Evolutionary conservation across 2,113 vertebrate genomes (phyloP), one percentile per base, ranked within the genome.

Genomic region (Anser cygnoides): DNA sequence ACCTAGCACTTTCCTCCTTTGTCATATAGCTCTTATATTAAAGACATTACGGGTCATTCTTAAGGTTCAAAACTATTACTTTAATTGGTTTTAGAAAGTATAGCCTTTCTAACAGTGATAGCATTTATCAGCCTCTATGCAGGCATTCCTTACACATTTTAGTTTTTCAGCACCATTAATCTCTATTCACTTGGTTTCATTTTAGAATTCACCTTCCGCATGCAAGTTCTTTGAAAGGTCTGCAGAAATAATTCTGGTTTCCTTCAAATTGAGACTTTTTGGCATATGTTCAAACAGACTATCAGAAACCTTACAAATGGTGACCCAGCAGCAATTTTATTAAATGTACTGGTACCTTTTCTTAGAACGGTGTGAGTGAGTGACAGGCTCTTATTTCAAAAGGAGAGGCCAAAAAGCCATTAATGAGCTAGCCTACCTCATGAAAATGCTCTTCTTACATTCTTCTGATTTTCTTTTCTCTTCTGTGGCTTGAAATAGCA

Each of bases 41-140:
- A 81, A 87, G 52, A 29, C 73, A 78, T 87, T 82, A 89, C 62
- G 85, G 81, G 33, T 78, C 49, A 57, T 89, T 89, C 72, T 65
- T 90, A 92, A 61, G 49, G 57, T 92, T 93, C 49, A 87, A 89
- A 95, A 87, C 62, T 88, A 70, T 92, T 87, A 71, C 23, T 90
- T 90, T 84, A 91, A 89, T 78, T 89, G 23, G 28, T n/a, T 83
- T 85, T 57, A 76, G 50, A 87, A 92, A 87, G 61, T 90, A 74
- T 23, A 93, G 65, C 35, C 43, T 90, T 94, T 92, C 62, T 81
- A 87, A 76, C 49, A 62, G 49, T 5, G 26, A 54, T 79, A 81
- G 66, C 41, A 62, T 90, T 93, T 96, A 62, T 80, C 76, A 82
- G 66, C n/a, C 49, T 87, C 13, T 76, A 1, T 86, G 46, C 72